A percentile compares a stretch with the other conserved stretches of the same genome.
phyloP scores from a whole-genome alignment of 2,113 vertebrate species.

The Suricata suricatta region DNA sequence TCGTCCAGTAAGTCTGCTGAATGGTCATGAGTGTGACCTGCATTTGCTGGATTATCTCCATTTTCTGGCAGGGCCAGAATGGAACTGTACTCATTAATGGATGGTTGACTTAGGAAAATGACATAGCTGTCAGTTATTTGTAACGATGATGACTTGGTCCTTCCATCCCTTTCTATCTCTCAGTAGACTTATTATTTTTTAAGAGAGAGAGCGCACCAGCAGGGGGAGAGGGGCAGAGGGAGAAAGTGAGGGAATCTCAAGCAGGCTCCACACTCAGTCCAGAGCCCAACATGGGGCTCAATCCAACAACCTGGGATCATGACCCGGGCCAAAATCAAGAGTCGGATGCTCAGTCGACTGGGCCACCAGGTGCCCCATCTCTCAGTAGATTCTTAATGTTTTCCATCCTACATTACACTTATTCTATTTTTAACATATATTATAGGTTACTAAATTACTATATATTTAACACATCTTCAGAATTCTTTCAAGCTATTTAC shows the following conservation, averaged over 20 bases:
- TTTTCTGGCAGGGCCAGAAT: not conserved
- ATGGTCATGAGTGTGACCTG: not conserved
- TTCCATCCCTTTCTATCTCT: not conserved
- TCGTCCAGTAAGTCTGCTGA: not conserved
- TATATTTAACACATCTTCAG: not conserved
- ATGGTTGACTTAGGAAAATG: not conserved
- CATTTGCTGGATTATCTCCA: not conserved
- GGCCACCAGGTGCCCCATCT: not conserved
- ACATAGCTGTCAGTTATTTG: not conserved
- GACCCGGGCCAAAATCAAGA: too few relatives aligned
- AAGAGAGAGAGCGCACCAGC: too few relatives aligned
- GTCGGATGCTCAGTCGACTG: too few relatives aligned
- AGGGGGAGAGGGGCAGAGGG: too few relatives aligned
- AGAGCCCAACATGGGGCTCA: too few relatives aligned
- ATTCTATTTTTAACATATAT: constrained; percentile 1
- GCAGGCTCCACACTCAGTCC: too few relatives aligned
- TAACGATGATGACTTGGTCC: not conserved
- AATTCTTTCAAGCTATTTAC: not conserved
- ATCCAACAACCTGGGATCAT: too few relatives aligned
- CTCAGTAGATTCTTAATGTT: not conserved
- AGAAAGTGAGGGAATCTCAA: too few relatives aligned
- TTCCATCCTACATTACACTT: not conserved
- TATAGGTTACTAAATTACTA: not conserved
- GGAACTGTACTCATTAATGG: not conserved
- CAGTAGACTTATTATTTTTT: not conserved